Evolutionary conservation across 2,888 invertebrate species (phyloP).

Genomic region (Luperina testacea): DNA sequence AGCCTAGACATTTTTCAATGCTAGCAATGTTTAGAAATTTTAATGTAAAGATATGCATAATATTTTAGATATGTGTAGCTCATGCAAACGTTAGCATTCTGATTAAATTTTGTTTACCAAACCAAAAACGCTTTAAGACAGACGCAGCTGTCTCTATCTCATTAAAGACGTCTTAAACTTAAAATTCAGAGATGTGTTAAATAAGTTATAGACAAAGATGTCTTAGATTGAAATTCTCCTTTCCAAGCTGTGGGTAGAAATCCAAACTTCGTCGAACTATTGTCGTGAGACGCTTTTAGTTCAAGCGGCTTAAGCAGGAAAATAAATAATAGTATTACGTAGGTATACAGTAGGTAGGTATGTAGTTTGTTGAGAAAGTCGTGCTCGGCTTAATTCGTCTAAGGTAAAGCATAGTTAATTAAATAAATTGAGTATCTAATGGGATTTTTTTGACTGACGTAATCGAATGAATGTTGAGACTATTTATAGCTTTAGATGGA

Average conservation of each 20-base stretch:
- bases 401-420: background rate
- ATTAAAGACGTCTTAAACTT: constrained; percentile 15
- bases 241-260: constrained; percentile 24
- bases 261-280: constrained; percentile 54
- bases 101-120: background rate
- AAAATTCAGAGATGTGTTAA: constrained; percentile 14
- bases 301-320: constrained; percentile 28
- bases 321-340: constrained; percentile 12
- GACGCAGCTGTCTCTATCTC: background rate
- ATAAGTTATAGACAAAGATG: constrained; percentile 23
- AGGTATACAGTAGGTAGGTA: too few species aligned
- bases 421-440: background rate
- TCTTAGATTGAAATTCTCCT: constrained; percentile 44
- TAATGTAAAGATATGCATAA: too few species aligned
- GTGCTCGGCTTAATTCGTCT: background rate
- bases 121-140: background rate
- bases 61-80: too few species aligned
- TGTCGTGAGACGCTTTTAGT: constrained; percentile 50
- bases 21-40: background rate
- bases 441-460: background rate
- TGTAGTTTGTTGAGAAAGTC: background rate
- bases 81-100: background rate
- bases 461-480: background rate
- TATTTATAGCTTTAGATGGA: background rate
- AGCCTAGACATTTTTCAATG: background rate